Conservation (phyloP, 2,113 vertebrate genomes). For the Acanthochromis polyacanthus region DNA sequence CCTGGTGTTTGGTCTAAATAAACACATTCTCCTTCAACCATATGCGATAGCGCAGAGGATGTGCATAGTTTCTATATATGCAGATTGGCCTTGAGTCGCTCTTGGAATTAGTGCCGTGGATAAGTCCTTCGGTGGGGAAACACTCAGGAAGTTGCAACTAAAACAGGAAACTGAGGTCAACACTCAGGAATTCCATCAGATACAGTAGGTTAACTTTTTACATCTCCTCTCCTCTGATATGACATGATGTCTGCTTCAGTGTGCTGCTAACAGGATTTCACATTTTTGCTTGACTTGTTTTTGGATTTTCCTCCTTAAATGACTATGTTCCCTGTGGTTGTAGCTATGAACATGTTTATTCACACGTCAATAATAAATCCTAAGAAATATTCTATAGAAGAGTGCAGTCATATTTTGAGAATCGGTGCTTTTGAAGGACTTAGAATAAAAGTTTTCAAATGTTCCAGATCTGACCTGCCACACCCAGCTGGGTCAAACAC, state of each 20-base stretch:
- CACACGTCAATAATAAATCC: background rate
- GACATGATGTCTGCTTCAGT: constrained; percentile 3
- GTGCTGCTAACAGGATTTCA: background rate
- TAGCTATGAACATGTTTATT: background rate
- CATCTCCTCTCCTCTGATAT: constrained; percentile 34
- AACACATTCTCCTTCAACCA: constrained; percentile 2
- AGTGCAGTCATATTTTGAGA: background rate
- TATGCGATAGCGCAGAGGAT: background rate
- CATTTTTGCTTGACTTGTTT: background rate
- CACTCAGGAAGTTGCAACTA: constrained; percentile 78
- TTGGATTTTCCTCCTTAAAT: background rate
- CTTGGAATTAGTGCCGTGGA: constrained; percentile 13
- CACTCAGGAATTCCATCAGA: constrained; percentile 77
- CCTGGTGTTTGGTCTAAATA: constrained; percentile 16
- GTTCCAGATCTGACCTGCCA: constrained; percentile 1
- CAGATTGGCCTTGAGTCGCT: constrained; percentile 10
- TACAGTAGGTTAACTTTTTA: constrained; percentile 50
- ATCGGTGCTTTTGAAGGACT: background rate
- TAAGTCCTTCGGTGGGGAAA: constrained; percentile 49
- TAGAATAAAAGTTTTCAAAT: background rate
- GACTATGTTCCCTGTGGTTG: background rate
- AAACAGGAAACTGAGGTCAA: constrained; percentile 82
- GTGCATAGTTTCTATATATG: constrained; percentile 5
- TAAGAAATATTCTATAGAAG: background rate
- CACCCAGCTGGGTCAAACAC: constrained; percentile 8